Percentiles rank a stretch among this genome's conserved stretches.
These are phyloP conservation scores for Conus betulinus DNA, from an alignment of 1,140 invertebrate species.

Conservation along the genomic window DNA sequence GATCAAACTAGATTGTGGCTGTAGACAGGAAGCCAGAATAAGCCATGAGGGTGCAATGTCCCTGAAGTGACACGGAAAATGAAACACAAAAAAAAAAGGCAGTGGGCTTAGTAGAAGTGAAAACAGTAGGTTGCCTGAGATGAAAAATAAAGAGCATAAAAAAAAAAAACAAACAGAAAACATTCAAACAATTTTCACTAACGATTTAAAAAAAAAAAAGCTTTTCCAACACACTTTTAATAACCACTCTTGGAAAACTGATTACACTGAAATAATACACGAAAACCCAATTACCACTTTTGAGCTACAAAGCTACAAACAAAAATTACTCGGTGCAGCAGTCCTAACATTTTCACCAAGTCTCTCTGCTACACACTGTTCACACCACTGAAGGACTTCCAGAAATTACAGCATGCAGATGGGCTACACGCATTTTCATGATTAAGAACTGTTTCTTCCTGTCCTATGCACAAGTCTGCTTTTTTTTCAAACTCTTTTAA, in stretches of 20 bases:
- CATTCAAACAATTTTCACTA: too few relatives aligned
- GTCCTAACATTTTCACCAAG: constrained; percentile 62
- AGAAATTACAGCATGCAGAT: not conserved
- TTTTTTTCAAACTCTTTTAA: too few relatives aligned
- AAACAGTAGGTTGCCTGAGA: too few relatives aligned
- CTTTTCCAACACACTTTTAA: constrained; percentile 23
- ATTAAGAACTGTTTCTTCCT: not conserved
- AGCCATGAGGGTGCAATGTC: too few relatives aligned
- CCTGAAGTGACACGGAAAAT: not conserved
- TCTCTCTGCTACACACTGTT: constrained; percentile 49
- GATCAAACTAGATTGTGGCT: too few relatives aligned
- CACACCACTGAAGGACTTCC: not conserved
- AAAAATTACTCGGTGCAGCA: constrained; percentile 55
- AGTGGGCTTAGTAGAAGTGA: not conserved
- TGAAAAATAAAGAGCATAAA: not conserved
- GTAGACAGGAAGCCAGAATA: too few relatives aligned
- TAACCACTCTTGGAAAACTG: constrained; percentile 28
- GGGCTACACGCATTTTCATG: not conserved
- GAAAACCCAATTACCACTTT: constrained; percentile 4
- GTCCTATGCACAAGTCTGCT: too few relatives aligned
- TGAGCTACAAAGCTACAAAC: constrained; percentile 18
- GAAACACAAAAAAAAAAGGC: not conserved
- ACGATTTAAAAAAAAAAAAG: not conserved
- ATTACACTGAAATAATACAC: not conserved
- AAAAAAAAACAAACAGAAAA: too few relatives aligned